Conservation (phyloP, 2,113 vertebrate genomes). For the human (Homo sapiens) region GRCh38 chr1:44389501-44390000, state of each 20-base stretch:
- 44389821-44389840: neutral
- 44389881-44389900: neutral
- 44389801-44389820: neutral
- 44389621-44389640: neutral
- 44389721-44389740: neutral
- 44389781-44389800: constrained; percentile 10
- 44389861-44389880: neutral
- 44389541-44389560: neutral
- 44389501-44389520: neutral
- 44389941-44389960: neutral
- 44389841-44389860: neutral
- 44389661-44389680: neutral
- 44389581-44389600: neutral
- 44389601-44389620: neutral
- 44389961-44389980: neutral
- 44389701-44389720: neutral
- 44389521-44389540: neutral
- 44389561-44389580: neutral
- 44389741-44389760: neutral
- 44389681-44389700: neutral
- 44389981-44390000: neutral
- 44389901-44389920: neutral
- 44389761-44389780: neutral
- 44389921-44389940: neutral
- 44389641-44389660: neutral